Evolutionary conservation across 2,888 invertebrate species (phyloP).

Genomic region (Phoronis australis): DNA sequence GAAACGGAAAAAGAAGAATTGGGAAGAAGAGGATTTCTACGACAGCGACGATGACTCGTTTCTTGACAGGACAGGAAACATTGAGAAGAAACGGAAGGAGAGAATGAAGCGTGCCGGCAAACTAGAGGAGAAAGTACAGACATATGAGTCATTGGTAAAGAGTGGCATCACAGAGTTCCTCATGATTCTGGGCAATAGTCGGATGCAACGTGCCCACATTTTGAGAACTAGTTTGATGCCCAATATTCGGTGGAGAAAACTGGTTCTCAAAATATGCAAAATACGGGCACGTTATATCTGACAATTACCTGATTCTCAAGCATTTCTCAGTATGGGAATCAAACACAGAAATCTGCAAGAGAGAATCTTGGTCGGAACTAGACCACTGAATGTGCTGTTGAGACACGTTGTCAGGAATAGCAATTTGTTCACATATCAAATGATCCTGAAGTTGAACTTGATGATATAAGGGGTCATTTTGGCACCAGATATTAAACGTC

Average conservation of each 20-base stretch:
- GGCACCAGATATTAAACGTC: no score
- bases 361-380: background rate
- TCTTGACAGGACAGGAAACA: slow-evolving; percentile 86
- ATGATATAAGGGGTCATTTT: background rate
- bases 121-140: slow-evolving; percentile 53
- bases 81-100: slow-evolving; percentile 77
- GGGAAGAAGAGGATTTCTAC: slow-evolving; percentile 80
- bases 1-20: slow-evolving; percentile 72
- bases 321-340: background rate
- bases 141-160: slow-evolving; percentile 56
- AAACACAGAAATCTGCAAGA: background rate
- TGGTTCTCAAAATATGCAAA: no score
- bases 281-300: no score
- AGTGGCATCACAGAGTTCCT: background rate
- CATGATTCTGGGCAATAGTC: no score
- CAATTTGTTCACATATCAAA: background rate
- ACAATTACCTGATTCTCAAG: no score
- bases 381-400: background rate
- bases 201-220: no score
- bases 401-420: background rate
- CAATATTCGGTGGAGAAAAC: no score
- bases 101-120: slow-evolving; percentile 64
- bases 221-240: no score
- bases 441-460: background rate
- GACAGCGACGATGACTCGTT: slow-evolving; percentile 94